Evolutionary conservation across 2,113 vertebrate species (phyloP).

Genomic region (Gymnarchus niloticus): DNA sequence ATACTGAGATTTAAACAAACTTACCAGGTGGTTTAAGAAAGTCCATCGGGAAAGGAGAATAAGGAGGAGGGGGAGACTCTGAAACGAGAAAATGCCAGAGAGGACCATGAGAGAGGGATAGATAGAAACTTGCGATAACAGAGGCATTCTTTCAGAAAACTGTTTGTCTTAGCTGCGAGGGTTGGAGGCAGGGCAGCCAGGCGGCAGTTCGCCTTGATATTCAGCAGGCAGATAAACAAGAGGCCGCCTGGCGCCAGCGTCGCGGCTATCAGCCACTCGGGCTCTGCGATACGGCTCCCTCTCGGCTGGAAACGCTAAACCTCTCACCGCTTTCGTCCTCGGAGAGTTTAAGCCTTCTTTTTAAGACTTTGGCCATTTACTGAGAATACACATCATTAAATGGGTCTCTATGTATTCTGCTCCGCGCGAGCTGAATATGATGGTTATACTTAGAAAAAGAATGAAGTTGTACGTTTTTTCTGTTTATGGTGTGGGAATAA

Average conservation of each 20-base stretch:
- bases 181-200: conserved; percentile 74
- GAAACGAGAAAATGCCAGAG: conserved; percentile 60
- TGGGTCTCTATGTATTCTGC: too few relatives aligned
- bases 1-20: conserved; percentile 53
- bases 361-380: background rate
- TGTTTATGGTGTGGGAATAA: background rate
- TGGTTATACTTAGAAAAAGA: background rate
- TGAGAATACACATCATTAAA: too few relatives aligned
- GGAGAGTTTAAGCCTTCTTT: background rate
- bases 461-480: background rate
- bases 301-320: conserved; percentile 53
- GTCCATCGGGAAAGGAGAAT: conserved; percentile 97
- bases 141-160: conserved; percentile 82
- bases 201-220: conserved; percentile 93
- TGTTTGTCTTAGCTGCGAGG: conserved; percentile 85
- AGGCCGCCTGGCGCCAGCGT: conserved; percentile 93
- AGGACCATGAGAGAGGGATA: conserved; percentile 65
- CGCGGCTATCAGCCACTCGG: conserved; percentile 76
- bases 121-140: conserved; percentile 85
- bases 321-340: background rate
- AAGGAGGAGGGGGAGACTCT: conserved; percentile 97
- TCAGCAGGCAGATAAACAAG: conserved; percentile 98
- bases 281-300: conserved; percentile 74
- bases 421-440: background rate
- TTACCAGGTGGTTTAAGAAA: conserved; percentile 98